These are phyloP conservation scores for Antennarius striatus DNA, from an alignment of 2,113 vertebrate genomes.

Conservation along the genomic window DNA sequence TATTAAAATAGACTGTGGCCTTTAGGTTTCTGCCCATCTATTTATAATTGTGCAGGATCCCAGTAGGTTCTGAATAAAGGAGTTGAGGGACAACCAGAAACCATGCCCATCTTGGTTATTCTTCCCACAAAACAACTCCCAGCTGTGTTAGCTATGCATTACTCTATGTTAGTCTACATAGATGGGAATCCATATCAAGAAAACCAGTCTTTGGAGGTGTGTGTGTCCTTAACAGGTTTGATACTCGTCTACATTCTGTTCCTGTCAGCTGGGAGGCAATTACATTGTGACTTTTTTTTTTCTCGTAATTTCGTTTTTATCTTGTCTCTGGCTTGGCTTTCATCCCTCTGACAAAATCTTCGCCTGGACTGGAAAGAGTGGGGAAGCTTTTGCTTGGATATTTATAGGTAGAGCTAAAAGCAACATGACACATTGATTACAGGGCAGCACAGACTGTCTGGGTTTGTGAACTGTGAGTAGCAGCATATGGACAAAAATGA, in stretches of 20 bases:
- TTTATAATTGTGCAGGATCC: slow-evolving; percentile 49
- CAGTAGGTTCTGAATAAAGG: slow-evolving; percentile 56
- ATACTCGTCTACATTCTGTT: slow-evolving; percentile 10
- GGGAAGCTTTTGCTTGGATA: slow-evolving; percentile 36
- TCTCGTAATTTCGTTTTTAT: slow-evolving; percentile 24
- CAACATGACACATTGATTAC: slow-evolving; percentile 53
- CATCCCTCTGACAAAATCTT: slow-evolving; percentile 27
- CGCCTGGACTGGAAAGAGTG: slow-evolving; percentile 9
- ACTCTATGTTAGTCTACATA: slow-evolving; percentile 17
- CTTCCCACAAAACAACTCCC: slow-evolving; percentile 44
- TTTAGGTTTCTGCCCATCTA: slow-evolving; percentile 13
- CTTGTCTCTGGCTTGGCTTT: slow-evolving; percentile 24
- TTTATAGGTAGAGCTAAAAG: slow-evolving; percentile 44
- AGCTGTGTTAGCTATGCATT: slow-evolving; percentile 6
- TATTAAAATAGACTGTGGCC: slow-evolving; percentile 13
- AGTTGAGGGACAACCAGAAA: slow-evolving; percentile 39
- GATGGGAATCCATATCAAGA: slow-evolving; percentile 27
- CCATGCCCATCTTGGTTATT: slow-evolving; percentile 33
- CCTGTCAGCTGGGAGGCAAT: slow-evolving; percentile 31
- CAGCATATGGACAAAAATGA: slow-evolving; percentile 40
- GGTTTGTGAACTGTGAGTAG: slow-evolving; percentile 48
- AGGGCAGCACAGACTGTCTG: slow-evolving; percentile 55
- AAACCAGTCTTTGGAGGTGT: background rate
- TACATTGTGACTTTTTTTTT: slow-evolving; percentile 31
- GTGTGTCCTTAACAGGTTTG: slow-evolving; percentile 11